Evolutionary conservation across 2,113 vertebrate genomes (phyloP).

Genomic region (Brachypteracias leptosomus): DNA sequence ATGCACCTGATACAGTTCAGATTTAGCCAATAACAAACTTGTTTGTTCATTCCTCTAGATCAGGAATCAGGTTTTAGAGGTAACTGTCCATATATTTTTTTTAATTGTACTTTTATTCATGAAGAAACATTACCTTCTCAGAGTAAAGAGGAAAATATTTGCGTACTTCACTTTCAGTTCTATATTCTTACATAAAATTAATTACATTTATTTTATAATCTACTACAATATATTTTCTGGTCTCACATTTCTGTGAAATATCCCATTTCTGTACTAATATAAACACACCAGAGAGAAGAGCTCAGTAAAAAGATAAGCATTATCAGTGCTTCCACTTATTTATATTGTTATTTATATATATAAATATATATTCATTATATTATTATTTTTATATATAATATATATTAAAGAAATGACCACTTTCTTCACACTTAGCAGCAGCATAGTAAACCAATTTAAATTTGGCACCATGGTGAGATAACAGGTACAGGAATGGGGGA

Average conservation of each 20-base stretch:
- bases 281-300: not conserved
- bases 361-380: no score
- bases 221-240: slow-evolving; percentile 83
- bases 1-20: not conserved
- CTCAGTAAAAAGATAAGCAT: not conserved
- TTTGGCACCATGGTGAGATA: not conserved
- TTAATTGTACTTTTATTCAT: not conserved
- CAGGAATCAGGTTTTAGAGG: not conserved
- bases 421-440: not conserved
- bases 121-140: not conserved
- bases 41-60: not conserved
- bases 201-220: slow-evolving; percentile 78
- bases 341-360: no score
- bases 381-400: no score
- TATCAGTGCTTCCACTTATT: not conserved
- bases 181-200: not conserved
- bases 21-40: not conserved
- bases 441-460: not conserved
- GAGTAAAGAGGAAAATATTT: not conserved
- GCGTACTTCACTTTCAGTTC: not conserved
- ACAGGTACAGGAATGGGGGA: not conserved
- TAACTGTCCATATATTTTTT: not conserved
- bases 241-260: slow-evolving; percentile 91
- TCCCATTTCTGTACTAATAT: slow-evolving; percentile 76
- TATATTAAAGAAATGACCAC: not conserved